A percentile compares a stretch with the other conserved stretches of the same genome.
These are phyloP conservation scores for Hippocampus kuda DNA, from an alignment of 2,797 vertebrate genomes.

Conservation along the genomic window DNA sequence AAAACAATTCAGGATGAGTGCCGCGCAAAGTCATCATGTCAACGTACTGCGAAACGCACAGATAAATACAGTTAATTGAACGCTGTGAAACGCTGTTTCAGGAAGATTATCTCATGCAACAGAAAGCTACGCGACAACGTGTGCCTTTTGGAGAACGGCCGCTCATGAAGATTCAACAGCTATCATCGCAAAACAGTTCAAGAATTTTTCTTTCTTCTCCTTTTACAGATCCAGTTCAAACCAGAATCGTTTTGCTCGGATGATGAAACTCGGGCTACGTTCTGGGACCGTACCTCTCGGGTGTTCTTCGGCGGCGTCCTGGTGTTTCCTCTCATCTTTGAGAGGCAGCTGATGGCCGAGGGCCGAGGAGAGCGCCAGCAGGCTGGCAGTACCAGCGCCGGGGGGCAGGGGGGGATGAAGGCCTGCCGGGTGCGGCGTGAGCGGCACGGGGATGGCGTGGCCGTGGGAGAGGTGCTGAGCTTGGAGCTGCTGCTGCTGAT, in stretches of 20 bases:
- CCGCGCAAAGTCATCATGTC: not conserved
- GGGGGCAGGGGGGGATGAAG: slow-evolving; percentile 81
- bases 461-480: slow-evolving; percentile 92
- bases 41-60: not conserved
- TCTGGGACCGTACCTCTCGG: slow-evolving; percentile 71
- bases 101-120: slow-evolving; percentile 1
- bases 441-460: slow-evolving; percentile 83
- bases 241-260: not conserved
- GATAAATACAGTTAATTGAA: not conserved
- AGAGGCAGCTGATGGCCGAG: slow-evolving; percentile 84
- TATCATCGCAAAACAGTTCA: too few species aligned
- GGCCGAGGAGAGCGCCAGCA: slow-evolving; percentile 82
- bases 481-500: slow-evolving; percentile 94
- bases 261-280: not conserved
- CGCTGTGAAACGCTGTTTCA: too few species aligned
- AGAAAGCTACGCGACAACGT: not conserved
- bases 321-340: slow-evolving; percentile 90
- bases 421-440: slow-evolving; percentile 84
- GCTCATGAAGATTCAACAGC: not conserved
- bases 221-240: not conserved
- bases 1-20: not conserved
- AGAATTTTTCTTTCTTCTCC: not conserved
- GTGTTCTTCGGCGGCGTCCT: slow-evolving; percentile 77
- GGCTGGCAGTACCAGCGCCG: slow-evolving; percentile 79
- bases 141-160: not conserved